phyloP scores from a whole-genome alignment of 2,797 vertebrate species.

The Kryptopterus vitreolus region DNA sequence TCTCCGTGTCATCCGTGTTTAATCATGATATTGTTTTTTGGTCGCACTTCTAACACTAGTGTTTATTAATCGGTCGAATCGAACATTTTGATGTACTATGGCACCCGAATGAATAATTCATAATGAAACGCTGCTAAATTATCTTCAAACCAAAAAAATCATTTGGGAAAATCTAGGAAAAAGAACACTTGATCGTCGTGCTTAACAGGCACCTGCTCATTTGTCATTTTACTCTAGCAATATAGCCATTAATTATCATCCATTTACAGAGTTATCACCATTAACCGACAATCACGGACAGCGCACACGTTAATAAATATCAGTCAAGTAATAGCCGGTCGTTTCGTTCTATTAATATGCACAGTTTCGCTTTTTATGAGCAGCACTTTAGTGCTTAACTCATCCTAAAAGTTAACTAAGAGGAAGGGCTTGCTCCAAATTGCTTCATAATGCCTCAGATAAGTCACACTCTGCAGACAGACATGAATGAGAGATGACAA shows the following conservation, averaged over 20 bases:
- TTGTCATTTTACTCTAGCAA: constrained; percentile 30
- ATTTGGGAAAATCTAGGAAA: neutral
- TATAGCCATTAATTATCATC: constrained; percentile 43
- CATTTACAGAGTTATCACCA: constrained; percentile 43
- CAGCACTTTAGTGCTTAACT: constrained; percentile 50
- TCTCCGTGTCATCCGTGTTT: neutral
- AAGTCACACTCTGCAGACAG: constrained; percentile 43
- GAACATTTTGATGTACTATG: neutral
- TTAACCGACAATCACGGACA: constrained; percentile 47
- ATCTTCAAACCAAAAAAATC: neutral
- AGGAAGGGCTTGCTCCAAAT: constrained; percentile 45
- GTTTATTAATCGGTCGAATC: neutral
- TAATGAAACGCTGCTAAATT: neutral
- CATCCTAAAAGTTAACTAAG: constrained; percentile 53
- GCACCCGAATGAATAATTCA: neutral
- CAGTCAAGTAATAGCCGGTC: constrained; percentile 36
- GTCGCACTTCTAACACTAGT: neutral
- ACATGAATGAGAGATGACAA: constrained; percentile 54
- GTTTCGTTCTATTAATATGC: constrained; percentile 46
- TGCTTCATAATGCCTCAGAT: constrained; percentile 53
- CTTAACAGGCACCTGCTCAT: constrained; percentile 25
- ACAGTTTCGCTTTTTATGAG: constrained; percentile 38
- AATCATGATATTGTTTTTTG: neutral
- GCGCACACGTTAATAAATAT: constrained; percentile 45
- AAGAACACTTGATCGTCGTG: constrained; percentile 7